These are phyloP conservation scores for Synanthedon formicaeformis DNA, from an alignment of 2,888 invertebrate species.

Conservation along the genomic window DNA sequence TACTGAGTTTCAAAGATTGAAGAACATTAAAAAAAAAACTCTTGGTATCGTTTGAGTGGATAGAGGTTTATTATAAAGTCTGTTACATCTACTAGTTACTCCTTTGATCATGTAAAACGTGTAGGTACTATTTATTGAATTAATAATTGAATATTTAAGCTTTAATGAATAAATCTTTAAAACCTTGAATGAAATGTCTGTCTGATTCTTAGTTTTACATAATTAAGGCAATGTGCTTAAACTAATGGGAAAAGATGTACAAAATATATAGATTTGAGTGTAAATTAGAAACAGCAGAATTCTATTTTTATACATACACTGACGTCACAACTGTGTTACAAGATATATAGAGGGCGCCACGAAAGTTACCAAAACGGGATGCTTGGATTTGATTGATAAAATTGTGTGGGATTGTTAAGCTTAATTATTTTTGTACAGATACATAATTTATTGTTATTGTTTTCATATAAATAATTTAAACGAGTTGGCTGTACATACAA, in stretches of 20 bases:
- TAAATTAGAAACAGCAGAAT: slow-evolving; percentile 4
- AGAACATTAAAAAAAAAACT: too few species aligned
- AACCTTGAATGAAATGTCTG: slow-evolving; percentile 1
- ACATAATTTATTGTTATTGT: slow-evolving; percentile 1
- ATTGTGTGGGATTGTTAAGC: slow-evolving; percentile 2
- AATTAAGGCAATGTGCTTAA: slow-evolving; percentile 6
- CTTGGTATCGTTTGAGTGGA: too few species aligned
- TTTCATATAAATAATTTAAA: slow-evolving; percentile 1
- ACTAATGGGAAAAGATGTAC: slow-evolving; percentile 4
- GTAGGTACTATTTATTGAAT: too few species aligned
- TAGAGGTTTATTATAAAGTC: too few species aligned
- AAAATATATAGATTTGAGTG: slow-evolving; percentile 5
- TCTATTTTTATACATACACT: slow-evolving; percentile 2
- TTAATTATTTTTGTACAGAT: slow-evolving; percentile 1
- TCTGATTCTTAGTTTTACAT: slow-evolving; percentile 3
- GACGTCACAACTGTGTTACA: not conserved
- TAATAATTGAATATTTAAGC: not conserved
- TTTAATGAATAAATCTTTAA: not conserved
- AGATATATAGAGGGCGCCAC: not conserved
- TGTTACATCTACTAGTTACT: too few species aligned
- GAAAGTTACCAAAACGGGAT: slow-evolving; percentile 1
- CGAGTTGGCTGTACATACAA: slow-evolving; percentile 1
- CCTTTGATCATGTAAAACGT: too few species aligned
- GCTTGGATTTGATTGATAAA: not conserved
- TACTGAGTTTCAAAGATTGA: too few species aligned